A percentile compares a stretch with the other conserved stretches of the same genome.
These are phyloP conservation scores for Tolmerus cingulatus DNA, from an alignment of 2,888 invertebrate genomes.

Conservation along the genomic window DNA sequence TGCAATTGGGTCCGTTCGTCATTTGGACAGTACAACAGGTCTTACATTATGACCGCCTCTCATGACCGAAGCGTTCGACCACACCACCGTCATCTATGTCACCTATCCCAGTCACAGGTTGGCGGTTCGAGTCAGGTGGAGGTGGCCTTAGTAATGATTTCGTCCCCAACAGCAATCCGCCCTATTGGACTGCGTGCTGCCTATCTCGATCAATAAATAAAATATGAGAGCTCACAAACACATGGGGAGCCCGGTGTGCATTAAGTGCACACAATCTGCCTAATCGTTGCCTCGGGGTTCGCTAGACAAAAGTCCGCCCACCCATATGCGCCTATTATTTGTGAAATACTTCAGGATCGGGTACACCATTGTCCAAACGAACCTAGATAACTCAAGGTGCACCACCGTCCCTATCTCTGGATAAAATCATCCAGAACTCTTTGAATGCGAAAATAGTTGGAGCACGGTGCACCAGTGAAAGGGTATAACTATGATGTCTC, in stretches of 20 bases:
- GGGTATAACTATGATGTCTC: neutral
- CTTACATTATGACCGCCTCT: neutral
- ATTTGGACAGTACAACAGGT: neutral
- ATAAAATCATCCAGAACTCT: constrained; percentile 12
- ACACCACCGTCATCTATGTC: constrained; percentile 7
- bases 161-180: constrained; percentile 45
- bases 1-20: neutral
- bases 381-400: constrained; percentile 20
- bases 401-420: neutral
- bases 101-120: neutral
- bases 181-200: constrained; percentile 57
- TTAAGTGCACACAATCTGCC: constrained; percentile 45
- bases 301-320: neutral
- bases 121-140: neutral
- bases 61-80: neutral
- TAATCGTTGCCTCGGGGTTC: constrained; percentile 13
- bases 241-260: constrained; percentile 46
- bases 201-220: constrained; percentile 63
- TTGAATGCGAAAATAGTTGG: neutral
- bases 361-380: neutral
- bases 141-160: neutral
- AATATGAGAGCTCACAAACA: constrained; percentile 58
- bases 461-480: neutral
- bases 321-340: constrained; percentile 6
- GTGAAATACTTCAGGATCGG: neutral